Base-by-base conservation (phyloP, 1,140 invertebrate species). In the Magallana gigas region DNA sequence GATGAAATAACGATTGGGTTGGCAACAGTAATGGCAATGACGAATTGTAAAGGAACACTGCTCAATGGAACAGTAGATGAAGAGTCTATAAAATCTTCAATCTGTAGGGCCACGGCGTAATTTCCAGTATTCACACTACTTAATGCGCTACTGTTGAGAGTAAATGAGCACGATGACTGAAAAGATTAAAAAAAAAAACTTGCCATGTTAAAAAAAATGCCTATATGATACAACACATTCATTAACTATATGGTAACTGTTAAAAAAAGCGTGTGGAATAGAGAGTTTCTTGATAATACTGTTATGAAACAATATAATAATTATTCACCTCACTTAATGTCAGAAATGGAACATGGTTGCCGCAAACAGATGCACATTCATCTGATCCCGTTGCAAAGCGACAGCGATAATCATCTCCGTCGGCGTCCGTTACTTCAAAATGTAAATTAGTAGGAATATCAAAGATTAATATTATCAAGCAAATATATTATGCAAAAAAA, bases 341-440 rank as follows among this genome's bases (percentile, higher is more conserved):
- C 18, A 71, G 18, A 23, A 23, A 71, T 8, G 64, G 8, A 23
- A 23, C 8, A 6, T n/a, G 18, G 64, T 9, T 71, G 36, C 36
- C 36, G 96, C 64, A 71, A 71, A 71, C 11, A n/a, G 6, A n/a
- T 11, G 18, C 18, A 23, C 64, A 71, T 18, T 71, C 64, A 2
- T 18, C 18, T 23, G 64, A 6, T 18, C n/a, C 11, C 18, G 6
- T 23, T 9, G 64, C 64, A n/a, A 71, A 71, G 11, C 64, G 64
- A 71, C 64, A 71, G 18, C 64, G 64, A 1, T 23, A n/a, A 8
- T 23, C 64, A 71, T 71, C 64, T 71, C n/a, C 64, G 18, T 71
- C 64, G 6, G 18, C 9, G 64, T 71, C 64, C 64, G 64, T 23
- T 7, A 71, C 64, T 71, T 71, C 6, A 71, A 71, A 71, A 23